These are phyloP conservation scores for Nothobranchius furzeri DNA, from an alignment of 2,113 vertebrate species.

Conservation along the genomic window DNA sequence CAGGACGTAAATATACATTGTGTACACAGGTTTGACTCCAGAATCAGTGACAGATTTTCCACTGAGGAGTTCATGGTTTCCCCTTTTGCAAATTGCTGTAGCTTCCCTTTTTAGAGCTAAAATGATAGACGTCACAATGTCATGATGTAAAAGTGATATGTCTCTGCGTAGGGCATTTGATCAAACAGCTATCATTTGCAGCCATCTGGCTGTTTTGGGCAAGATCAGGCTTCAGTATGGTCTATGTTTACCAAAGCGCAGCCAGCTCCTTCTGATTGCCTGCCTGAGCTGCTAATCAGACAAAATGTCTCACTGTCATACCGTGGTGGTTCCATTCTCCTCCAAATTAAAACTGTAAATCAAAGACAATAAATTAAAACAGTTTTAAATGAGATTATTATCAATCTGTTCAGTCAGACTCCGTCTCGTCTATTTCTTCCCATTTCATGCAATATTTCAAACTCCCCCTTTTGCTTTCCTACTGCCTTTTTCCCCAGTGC, in stretches of 20 bases:
- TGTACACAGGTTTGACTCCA: neutral
- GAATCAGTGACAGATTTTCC: conserved; percentile 8
- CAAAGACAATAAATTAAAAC: conserved; percentile 21
- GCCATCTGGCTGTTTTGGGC: conserved; percentile 22
- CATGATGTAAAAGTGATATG: conserved; percentile 3
- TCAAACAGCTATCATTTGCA: neutral
- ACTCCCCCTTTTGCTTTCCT: conserved; percentile 22
- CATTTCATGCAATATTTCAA: conserved; percentile 29
- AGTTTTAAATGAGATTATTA: conserved; percentile 20
- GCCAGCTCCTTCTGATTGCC: conserved; percentile 24
- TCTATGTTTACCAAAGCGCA: conserved; percentile 20
- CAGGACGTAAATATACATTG: neutral
- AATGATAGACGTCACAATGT: neutral
- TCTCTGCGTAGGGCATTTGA: conserved; percentile 8
- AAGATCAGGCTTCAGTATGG: conserved; percentile 11
- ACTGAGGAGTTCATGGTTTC: neutral
- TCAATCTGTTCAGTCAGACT: conserved; percentile 9
- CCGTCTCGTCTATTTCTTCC: conserved; percentile 10
- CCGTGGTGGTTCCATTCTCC: neutral
- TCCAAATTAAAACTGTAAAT: conserved; percentile 8
- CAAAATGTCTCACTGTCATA: conserved; percentile 15
- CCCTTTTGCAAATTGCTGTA: conserved; percentile 3
- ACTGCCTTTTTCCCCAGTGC: conserved; percentile 13
- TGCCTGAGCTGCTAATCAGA: conserved; percentile 17
- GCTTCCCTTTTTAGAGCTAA: neutral